Conservation (phyloP, 53 echinoderm and acorn worm genomes). For the Arbacia lixula region DNA sequence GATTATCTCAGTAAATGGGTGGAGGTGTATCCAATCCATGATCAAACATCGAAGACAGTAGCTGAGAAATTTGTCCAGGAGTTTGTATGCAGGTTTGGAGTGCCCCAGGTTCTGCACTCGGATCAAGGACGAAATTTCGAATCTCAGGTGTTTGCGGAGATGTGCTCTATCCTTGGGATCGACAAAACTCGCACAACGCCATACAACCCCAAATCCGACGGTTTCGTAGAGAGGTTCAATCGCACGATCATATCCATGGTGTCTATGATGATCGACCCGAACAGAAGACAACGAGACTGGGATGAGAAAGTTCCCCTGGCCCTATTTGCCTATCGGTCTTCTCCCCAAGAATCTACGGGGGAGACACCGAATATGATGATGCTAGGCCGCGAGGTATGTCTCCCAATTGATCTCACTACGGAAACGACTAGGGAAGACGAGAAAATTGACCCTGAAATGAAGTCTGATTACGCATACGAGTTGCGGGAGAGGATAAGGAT, state of each 20-base stretch:
- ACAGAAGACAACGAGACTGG: conserved; percentile 4
- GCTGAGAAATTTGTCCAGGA: not conserved
- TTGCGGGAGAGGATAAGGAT: conserved; percentile 33
- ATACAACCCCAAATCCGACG: conserved; percentile 26
- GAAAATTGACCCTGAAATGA: not conserved
- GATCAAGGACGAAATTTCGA: conserved; percentile 29
- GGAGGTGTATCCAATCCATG: conserved; percentile 39
- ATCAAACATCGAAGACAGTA: conserved; percentile 1
- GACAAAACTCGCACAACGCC: conserved; percentile 26
- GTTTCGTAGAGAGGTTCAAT: conserved; percentile 12
- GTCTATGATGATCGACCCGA: not conserved
- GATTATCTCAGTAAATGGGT: conserved; percentile 65
- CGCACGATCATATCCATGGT: not conserved
- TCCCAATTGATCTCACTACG: conserved; percentile 47
- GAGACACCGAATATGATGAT: conserved; percentile 64
- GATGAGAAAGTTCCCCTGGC: conserved; percentile 49
- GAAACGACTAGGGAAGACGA: not conserved
- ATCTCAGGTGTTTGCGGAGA: not conserved
- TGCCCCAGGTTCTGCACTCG: conserved; percentile 10
- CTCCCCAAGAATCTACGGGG: conserved; percentile 52
- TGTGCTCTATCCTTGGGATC: conserved; percentile 15
- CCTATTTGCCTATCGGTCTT: conserved; percentile 50
- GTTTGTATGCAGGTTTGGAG: conserved; percentile 17
- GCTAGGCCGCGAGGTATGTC: conserved; percentile 46
- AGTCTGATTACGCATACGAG: conserved; percentile 21